Evolutionary conservation across 2,113 vertebrate species (phyloP).

Genomic region (Propithecus coquereli): DNA sequence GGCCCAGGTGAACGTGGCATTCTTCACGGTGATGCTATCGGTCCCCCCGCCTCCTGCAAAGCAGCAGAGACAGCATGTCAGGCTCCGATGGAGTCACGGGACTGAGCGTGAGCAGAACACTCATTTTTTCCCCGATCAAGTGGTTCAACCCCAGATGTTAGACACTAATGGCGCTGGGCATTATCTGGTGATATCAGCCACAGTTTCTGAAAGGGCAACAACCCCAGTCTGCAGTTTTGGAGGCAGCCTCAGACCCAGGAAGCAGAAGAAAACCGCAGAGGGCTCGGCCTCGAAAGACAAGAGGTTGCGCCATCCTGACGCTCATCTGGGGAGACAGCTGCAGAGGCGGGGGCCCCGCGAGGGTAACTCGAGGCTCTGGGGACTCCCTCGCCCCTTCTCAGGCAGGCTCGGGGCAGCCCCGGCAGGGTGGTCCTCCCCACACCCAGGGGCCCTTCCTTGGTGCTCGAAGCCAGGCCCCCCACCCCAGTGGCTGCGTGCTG

Average conservation of each 20-base stretch:
- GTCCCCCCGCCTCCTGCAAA: slow-evolving; percentile 85
- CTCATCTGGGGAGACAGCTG: fast-evolving
- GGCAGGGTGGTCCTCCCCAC: background rate
- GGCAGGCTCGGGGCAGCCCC: background rate
- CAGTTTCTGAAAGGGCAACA: background rate
- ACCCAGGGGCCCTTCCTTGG: background rate
- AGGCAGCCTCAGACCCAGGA: background rate
- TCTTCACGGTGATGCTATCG: slow-evolving; percentile 86
- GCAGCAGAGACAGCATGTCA: background rate
- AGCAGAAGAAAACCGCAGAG: background rate
- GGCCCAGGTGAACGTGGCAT: slow-evolving; percentile 93
- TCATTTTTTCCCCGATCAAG: background rate
- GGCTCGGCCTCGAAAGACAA: background rate
- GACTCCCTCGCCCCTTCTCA: fast-evolving
- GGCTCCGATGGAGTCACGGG: background rate
- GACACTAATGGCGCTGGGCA: background rate
- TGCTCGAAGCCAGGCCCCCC: background rate
- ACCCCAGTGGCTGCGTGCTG: too few species aligned
- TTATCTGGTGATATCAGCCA: background rate
- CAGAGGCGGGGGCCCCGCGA: fast-evolving
- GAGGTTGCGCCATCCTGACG: fast-evolving
- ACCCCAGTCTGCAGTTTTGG: background rate
- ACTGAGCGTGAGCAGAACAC: fast-evolving
- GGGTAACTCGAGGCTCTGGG: background rate
- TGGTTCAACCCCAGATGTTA: background rate